Base-by-base conservation (phyloP, 30 jellyfish, hydroid and myxozoan species). In the Catostylus mosaicus region DNA sequence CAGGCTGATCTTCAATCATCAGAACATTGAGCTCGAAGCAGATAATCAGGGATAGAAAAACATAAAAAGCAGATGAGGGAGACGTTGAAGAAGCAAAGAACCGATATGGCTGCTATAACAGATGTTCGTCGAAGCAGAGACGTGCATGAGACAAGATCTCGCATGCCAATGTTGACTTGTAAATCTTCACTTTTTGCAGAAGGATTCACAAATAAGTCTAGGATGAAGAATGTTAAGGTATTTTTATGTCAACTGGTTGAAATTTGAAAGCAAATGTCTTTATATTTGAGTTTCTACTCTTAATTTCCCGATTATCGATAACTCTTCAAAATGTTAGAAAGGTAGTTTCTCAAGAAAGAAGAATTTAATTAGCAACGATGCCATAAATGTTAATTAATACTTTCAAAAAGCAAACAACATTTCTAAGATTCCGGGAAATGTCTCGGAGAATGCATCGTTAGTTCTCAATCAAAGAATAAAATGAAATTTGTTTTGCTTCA, bases 161-260 rank as follows among this genome's bases (percentile, higher is more conserved):
- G 38, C 37, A 47, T 35, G 71, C 71, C 77, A 7, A 18, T 61
- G 74, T 0, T 27, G 48, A 57, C 72, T 22, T 62, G 61, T 29
- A 36, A 51, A 45, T 22, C 31, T 11, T 62, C 89, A 31, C 80
- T 79, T 63, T 62, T 79, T 36, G 91, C 91, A 9, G 85, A 82
- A 70, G 91, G 91, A 50, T 82, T 82, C 76, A 67, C 91, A 19
- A 68, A 70, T 68, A 82, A 82, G 66, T 82, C 91, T 20, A 66
- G 91, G 52, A 68, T 82, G 91, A 67, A 82, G 32, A 82, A 82
- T 40, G 91, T 59, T 32, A 63, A 33, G 85, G 91, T 82, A 71
- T 18, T 59, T 22, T 59, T 43, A 16, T 16, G 16, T 43, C 16
- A 6, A 16, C 8, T 43, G 56, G 16, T 43, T 8, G 16, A 43